These are phyloP conservation scores for Lasiurus borealis DNA, from an alignment of 2,113 vertebrate species.

Conservation along the genomic window DNA sequence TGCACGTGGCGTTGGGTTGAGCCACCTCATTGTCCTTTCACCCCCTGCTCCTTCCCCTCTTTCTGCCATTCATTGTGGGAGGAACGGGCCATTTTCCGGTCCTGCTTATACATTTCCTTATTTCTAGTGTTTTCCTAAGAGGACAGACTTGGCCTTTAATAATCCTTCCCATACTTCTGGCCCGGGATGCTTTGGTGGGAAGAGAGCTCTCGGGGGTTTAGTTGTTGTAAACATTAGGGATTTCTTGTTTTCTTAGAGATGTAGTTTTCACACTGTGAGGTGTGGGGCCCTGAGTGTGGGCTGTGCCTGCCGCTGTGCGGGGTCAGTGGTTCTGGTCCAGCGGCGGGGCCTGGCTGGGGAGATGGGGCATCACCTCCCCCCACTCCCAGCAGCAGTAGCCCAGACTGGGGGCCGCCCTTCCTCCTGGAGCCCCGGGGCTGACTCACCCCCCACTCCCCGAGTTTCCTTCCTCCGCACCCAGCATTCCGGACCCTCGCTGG, in stretches of 20 bases:
- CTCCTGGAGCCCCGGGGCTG: fast-evolving
- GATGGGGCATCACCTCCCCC: not conserved
- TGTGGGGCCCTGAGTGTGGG: not conserved
- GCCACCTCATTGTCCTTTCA: not conserved
- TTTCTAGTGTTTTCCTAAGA: not conserved
- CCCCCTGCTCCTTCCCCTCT: too few relatives aligned
- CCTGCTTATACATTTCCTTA: not conserved
- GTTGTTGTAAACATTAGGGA: not conserved
- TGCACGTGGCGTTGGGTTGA: not conserved
- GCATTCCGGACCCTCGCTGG: not conserved
- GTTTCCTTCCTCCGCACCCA: not conserved
- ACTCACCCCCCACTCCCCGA: not conserved
- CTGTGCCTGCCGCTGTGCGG: not conserved
- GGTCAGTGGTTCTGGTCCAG: fast-evolving
- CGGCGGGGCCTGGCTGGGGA: fast-evolving
- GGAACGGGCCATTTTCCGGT: not conserved
- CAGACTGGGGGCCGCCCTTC: not conserved
- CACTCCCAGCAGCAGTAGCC: fast-evolving
- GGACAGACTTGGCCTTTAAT: not conserved
- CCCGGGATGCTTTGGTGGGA: not conserved
- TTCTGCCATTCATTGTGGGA: not conserved
- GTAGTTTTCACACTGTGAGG: not conserved
- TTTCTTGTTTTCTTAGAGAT: not conserved
- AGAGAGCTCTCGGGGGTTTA: not conserved
- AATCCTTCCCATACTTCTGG: not conserved